Evolutionary conservation across 64 coral and sea anemone species (phyloP).

Genomic region (Montipora sp.): DNA sequence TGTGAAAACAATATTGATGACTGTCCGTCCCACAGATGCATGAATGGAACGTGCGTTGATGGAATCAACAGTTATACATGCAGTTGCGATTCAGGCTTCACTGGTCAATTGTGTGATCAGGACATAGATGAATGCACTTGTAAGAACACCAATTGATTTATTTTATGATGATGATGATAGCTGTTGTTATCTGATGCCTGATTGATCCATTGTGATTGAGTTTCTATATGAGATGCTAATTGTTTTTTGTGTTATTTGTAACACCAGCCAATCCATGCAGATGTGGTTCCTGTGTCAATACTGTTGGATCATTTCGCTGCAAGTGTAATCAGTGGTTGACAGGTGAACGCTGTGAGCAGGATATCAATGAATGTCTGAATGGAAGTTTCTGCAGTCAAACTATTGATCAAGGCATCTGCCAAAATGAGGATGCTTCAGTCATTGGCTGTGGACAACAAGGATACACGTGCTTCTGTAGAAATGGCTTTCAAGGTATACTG

Average conservation of each 20-base stretch:
- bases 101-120: not conserved
- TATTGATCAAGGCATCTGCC: not conserved
- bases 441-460: not conserved
- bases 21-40: not conserved
- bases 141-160: not conserved
- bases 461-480: not conserved
- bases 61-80: not conserved
- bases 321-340: slow-evolving; percentile 6
- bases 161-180: not conserved
- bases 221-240: no score
- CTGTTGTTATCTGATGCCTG: no score
- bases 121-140: not conserved
- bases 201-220: no score
- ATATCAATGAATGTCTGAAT: slow-evolving; percentile 11
- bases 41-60: slow-evolving; percentile 21
- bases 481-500: slow-evolving; percentile 5
- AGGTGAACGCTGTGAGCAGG: slow-evolving; percentile 18
- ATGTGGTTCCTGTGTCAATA: slow-evolving; percentile 1
- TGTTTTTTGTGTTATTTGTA: not conserved
- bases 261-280: not conserved
- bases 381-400: not conserved
- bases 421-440: not conserved
- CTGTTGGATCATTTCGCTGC: not conserved
- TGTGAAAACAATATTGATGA: slow-evolving; percentile 25
- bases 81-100: slow-evolving; percentile 19